Conservation (phyloP, 2,888 invertebrate genomes). For the Charanyca ferruginea region DNA sequence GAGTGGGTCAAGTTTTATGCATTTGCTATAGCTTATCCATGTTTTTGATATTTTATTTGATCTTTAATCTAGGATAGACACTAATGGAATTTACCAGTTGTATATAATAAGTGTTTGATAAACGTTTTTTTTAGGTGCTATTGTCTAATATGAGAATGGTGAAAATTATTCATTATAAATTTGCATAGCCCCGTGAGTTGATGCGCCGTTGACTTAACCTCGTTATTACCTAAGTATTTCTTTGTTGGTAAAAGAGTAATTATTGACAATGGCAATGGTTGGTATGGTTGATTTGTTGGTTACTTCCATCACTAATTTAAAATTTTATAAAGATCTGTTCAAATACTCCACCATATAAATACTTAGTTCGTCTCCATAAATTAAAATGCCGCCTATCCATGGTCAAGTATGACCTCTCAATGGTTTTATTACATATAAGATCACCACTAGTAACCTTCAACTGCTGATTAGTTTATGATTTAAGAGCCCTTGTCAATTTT, state of each 20-base stretch:
- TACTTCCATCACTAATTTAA: background rate
- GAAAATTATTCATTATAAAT: background rate
- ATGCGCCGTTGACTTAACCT: constrained; percentile 26
- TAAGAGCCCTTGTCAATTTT: constrained; percentile 27
- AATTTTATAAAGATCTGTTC: background rate
- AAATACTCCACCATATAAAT: constrained; percentile 3
- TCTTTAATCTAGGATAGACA: background rate
- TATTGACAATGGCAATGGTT: background rate
- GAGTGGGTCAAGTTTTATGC: constrained; percentile 69
- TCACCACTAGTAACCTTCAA: constrained; percentile 37
- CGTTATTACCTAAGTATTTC: constrained; percentile 26
- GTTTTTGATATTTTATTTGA: constrained; percentile 34
- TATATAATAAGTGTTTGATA: background rate
- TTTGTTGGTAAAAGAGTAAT: constrained; percentile 1
- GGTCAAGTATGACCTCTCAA: constrained; percentile 34
- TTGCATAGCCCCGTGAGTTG: background rate
- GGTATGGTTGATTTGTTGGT: too few species aligned
- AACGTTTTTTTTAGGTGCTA: too few species aligned
- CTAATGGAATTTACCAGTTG: background rate
- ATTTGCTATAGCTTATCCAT: constrained; percentile 23
- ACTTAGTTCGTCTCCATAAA: background rate
- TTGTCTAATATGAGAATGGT: background rate
- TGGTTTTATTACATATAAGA: constrained; percentile 28
- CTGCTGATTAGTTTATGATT: constrained; percentile 31
- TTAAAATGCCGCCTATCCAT: constrained; percentile 14